phyloP scores from a whole-genome alignment of 2,113 vertebrate species.

The Stigmatopora argus region DNA sequence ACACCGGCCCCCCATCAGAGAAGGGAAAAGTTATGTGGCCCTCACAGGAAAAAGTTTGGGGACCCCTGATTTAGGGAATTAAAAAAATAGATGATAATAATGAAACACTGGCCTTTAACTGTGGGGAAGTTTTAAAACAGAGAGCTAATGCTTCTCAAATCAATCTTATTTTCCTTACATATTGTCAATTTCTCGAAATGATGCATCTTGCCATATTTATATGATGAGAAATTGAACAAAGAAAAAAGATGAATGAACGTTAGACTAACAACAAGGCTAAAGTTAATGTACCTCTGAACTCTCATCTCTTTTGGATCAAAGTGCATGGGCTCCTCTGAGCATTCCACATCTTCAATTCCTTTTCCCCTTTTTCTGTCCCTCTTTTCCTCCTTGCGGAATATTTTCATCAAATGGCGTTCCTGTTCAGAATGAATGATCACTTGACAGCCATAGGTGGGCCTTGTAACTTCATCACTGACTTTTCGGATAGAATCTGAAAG shows the following conservation, averaged over 20 bases:
- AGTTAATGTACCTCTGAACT: slow-evolving; percentile 78
- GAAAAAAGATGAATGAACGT: background rate
- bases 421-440: slow-evolving; percentile 95
- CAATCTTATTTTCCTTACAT: background rate
- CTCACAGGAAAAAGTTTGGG: too few relatives aligned
- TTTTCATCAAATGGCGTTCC: slow-evolving; percentile 88
- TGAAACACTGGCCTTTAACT: background rate
- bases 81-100: too few relatives aligned
- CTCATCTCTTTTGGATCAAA: slow-evolving; percentile 91
- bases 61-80: too few relatives aligned
- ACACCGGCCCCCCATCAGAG: too few relatives aligned
- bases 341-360: slow-evolving; percentile 80
- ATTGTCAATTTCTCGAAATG: slow-evolving; percentile 17
- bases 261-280: slow-evolving; percentile 1
- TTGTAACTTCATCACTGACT: slow-evolving; percentile 71
- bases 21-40: too few relatives aligned
- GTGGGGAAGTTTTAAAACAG: background rate
- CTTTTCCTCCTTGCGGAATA: slow-evolving; percentile 88
- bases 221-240: slow-evolving; percentile 15
- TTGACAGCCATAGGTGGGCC: slow-evolving; percentile 88
- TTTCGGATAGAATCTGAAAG: slow-evolving; percentile 57
- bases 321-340: slow-evolving; percentile 63
- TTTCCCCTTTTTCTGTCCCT: slow-evolving; percentile 80
- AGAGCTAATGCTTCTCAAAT: background rate
- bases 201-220: slow-evolving; percentile 27